Base-by-base conservation (phyloP, 2,113 vertebrate species). In the Pungitius pungitius region DNA sequence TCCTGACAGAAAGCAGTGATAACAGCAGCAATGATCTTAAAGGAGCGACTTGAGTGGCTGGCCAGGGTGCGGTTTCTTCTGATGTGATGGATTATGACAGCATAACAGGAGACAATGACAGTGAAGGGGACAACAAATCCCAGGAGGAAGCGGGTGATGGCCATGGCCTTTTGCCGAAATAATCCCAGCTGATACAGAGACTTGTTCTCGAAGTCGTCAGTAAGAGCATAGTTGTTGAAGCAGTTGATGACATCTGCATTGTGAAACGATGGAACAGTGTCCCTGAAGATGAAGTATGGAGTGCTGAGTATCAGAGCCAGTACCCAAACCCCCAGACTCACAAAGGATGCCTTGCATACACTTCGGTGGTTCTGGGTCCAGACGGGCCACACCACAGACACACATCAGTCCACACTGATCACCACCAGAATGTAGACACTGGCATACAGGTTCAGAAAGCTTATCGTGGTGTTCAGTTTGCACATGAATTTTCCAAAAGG, bases 11-110 rank as follows among this genome's bases (percentile, higher is more conserved):
- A n/a, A n/a, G n/a, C n/a, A n/a, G 79, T 87, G 4, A 96, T 95
- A 60, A 96, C 94, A 0, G 95, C 94, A 1, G 94, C 93, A 3
- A 97, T 96, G 70, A 96, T 95, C 78, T 93, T 94, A 77, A 96
- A 95, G 0, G 95, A 88, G 12, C 94, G 94, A 0, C 93, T 87
- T 0, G 95, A 95, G 30, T 87, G 93, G 62, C 78, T 89, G 54
- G 95, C 67, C 73, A 94, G 93, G 20, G 94, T 77, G 12, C 88
- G 94, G 73, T 94, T 92, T 18, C 87, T 92, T 45, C 87, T 92
- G 37, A 97, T 86, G 52, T 89, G 93, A 68, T 94, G 77, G 22
- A 94, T 92, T n/a, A 97, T 92, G 0, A 95, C 20, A 0, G 91
- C 83, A 56, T 96, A 96, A 76, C 95, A 96, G 78, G 92, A 91